Evolutionary conservation across 2,113 vertebrate genomes (phyloP).

Genomic region (Carassius gibelio): DNA sequence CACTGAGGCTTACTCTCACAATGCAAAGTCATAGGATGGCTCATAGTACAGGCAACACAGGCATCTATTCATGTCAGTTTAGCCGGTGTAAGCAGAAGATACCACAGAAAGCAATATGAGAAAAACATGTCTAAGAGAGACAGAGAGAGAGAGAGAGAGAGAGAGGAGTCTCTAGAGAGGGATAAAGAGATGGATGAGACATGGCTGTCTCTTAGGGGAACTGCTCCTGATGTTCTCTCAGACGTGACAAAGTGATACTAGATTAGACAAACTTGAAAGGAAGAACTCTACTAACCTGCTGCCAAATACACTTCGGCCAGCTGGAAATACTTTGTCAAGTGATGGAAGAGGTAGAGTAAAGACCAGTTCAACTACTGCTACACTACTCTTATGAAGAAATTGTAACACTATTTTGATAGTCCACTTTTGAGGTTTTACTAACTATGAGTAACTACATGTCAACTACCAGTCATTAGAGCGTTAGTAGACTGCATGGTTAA

Average conservation of each 20-base stretch:
- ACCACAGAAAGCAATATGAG: slow-evolving; percentile 43
- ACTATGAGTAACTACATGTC: no score
- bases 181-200: slow-evolving; percentile 61
- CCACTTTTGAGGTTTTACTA: no score
- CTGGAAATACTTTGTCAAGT: not conserved
- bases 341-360: not conserved
- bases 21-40: not conserved
- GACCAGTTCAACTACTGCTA: not conserved
- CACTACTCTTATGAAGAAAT: not conserved
- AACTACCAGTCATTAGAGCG: no score
- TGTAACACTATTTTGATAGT: no score
- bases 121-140: slow-evolving; percentile 48
- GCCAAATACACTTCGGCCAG: not conserved
- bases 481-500: no score
- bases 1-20: not conserved
- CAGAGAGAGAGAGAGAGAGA: slow-evolving; percentile 46
- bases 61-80: slow-evolving; percentile 12
- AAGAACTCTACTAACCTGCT: slow-evolving; percentile 16
- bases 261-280: slow-evolving; percentile 5
- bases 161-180: slow-evolving; percentile 43
- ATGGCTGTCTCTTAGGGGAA: slow-evolving; percentile 33
- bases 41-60: not conserved
- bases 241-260: slow-evolving; percentile 10
- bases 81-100: slow-evolving; percentile 53
- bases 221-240: slow-evolving; percentile 36